Base-by-base conservation (phyloP, 2,113 vertebrate genomes). In the Taxidea taxus region DNA sequence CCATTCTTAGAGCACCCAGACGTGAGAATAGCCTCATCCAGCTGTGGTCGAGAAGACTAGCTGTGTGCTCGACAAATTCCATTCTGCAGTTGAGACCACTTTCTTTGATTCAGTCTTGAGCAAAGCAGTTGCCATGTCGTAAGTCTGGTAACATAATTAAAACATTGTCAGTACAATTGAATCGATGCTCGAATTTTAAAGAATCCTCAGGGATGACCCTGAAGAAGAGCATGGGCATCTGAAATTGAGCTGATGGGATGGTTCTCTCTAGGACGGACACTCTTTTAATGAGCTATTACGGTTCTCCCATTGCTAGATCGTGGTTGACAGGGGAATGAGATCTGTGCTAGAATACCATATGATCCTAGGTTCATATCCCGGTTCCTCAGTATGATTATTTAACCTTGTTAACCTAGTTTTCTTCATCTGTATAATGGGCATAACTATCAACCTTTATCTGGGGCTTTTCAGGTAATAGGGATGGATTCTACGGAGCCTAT, bases 91-190 rank as follows among this genome's bases (percentile, higher is more conserved):
- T 87, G 31, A 95, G 44, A 56, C 21, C 34, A 12, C 8, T 60
- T 39, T 47, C 6, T 37, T 74, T 42, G 68, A 60, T 31, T 95
- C 23, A 42, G 74, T 77, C 68, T 74, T 20, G 49, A 81, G 94
- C 56, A 80, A 95, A 95, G 56, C 31, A 37, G 20, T 91, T 81
- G 51, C 74, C 68, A n/a, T 56, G 37, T 64, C 58, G 64, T 77
- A 92, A 66, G 77, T 70, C 86, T 81, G 80, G 81, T 88, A 62
- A 74, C 15, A 34, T 62, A 78, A 92, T 96, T 81, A 72, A 93
- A 90, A 62, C 47, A n/a, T 82, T 82, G 62, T 29, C 64, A 27
- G 54, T 60, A 68, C 64, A 74, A 49, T 49, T 39, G 66, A n/a
- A 44, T 56, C 44, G 15, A 31, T 18, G 34, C 56, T 84, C 58